Base-by-base conservation (phyloP, 2,797 vertebrate genomes). In the Dicrostonyx torquatus region DNA sequence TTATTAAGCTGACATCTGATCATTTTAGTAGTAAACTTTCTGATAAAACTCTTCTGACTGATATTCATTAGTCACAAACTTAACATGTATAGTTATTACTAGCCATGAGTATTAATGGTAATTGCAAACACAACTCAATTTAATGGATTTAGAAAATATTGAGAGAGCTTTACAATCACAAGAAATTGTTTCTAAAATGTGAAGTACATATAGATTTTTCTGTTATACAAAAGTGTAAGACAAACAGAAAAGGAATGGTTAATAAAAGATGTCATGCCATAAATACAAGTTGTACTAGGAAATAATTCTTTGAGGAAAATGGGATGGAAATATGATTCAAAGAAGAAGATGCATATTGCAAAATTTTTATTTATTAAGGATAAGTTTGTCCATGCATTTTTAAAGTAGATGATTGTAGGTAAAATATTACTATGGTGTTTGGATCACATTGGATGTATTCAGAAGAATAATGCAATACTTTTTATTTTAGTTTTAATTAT, bases 341-440 rank as follows among this genome's bases (percentile, higher is more conserved):
- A 80, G 10, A 89, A 95, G 15, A 87, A 91, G 53, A 73, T 31
- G 7, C 80, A 85, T 78, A 45, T 34, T 58, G 91, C 8, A 53
- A 72, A 90, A 60, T 9, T 79, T 93, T 29, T 82, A 43, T 72
- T 68, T 94, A 95, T 94, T 93, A 89, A 89, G 75, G 18, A 87
- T 95, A 66, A 80, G 6, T 40, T 86, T 93, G 22, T 84, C 92
- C 40, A 9, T 86, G 2, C 62, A 85, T 70, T 89, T 58, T 73
- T 66, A 34, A 83, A 96, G 78, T 87, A 5, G 55, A 34, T 53
- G 40, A 95, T 96, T 26, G 40, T 68, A 75, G 60, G 78, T 92
- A 92, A 62, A 22, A 85, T 78, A 89, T 80, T 89, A 64, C 80
- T 84, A 48, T 85, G 40, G n/a, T 77, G 89, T 76, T 96, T 96